phyloP scores from a whole-genome alignment of 1,140 invertebrate genomes.

The Solen grandis region DNA sequence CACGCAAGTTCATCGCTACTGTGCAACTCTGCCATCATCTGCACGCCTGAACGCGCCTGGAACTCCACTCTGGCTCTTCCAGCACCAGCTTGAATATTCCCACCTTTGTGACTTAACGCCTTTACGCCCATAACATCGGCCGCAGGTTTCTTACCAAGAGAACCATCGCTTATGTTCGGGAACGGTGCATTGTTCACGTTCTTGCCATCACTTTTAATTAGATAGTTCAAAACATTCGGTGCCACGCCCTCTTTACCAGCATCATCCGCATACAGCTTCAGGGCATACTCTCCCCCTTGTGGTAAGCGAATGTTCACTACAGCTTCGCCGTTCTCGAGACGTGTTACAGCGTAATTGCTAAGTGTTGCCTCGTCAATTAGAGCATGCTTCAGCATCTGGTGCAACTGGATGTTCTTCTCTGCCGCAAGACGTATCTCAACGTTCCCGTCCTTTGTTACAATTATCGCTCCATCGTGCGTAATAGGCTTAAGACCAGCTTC shows the following conservation, averaged over 20 bases:
- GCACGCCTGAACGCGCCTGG: conserved; percentile 65
- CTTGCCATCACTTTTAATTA: conserved; percentile 68
- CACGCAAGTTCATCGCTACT: conserved; percentile 68
- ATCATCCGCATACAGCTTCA: conserved; percentile 75
- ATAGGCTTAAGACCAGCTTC: conserved; percentile 72
- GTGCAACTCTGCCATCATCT: conserved; percentile 75
- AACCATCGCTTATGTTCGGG: conserved; percentile 73
- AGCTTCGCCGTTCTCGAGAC: conserved; percentile 71
- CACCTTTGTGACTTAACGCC: conserved; percentile 66
- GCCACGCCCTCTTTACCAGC: conserved; percentile 70
- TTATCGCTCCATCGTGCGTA: conserved; percentile 74
- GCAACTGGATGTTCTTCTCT: conserved; percentile 70
- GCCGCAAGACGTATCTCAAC: conserved; percentile 73
- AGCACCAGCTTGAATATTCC: conserved; percentile 62
- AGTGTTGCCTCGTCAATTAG: conserved; percentile 75
- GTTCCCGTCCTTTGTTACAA: conserved; percentile 71
- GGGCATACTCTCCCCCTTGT: conserved; percentile 75
- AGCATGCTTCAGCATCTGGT: conserved; percentile 72
- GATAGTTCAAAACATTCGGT: conserved; percentile 77
- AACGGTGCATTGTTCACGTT: conserved; percentile 66
- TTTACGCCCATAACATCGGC: conserved; percentile 68
- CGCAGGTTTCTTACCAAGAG: conserved; percentile 66
- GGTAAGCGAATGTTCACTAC: conserved; percentile 74
- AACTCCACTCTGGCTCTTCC: conserved; percentile 67
- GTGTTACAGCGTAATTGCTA: conserved; percentile 71